phyloP scores from a whole-genome alignment of 2,113 vertebrate genomes.

The Parus major region DNA sequence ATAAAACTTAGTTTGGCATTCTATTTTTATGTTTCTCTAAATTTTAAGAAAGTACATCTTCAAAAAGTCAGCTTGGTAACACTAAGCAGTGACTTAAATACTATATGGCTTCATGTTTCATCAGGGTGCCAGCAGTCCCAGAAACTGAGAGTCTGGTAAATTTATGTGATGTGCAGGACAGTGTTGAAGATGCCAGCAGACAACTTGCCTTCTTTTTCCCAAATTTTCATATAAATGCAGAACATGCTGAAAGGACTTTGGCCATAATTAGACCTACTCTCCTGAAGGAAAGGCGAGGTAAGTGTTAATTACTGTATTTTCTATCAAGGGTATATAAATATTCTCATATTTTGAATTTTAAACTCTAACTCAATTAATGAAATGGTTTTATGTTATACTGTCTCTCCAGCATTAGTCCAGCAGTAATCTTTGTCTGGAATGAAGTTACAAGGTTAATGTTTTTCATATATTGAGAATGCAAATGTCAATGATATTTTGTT shows the following conservation, averaged over 20 bases:
- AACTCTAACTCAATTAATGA: not conserved
- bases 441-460: not conserved
- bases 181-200: slow-evolving; percentile 63
- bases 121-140: not conserved
- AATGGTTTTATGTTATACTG: not conserved
- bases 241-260: slow-evolving; percentile 55
- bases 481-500: not conserved
- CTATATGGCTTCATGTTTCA: not conserved
- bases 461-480: not conserved
- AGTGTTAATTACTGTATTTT: not conserved
- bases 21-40: not conserved
- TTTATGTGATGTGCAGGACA: slow-evolving; percentile 50
- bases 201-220: slow-evolving; percentile 73
- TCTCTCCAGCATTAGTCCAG: not conserved
- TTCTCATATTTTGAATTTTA: not conserved
- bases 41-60: not conserved
- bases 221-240: not conserved
- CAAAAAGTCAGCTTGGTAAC: not conserved
- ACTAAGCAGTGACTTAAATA: not conserved
- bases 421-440: not conserved
- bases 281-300: slow-evolving; percentile 57
- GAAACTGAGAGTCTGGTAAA: slow-evolving; percentile 1
- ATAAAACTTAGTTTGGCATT: not conserved
- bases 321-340: not conserved
- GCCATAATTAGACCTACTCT: slow-evolving; percentile 70